Percentiles rank a stretch among this genome's conserved stretches.
Evolutionary conservation across 2,888 invertebrate genomes (phyloP).

Genomic region (Gonocerus acuteangulatus): DNA sequence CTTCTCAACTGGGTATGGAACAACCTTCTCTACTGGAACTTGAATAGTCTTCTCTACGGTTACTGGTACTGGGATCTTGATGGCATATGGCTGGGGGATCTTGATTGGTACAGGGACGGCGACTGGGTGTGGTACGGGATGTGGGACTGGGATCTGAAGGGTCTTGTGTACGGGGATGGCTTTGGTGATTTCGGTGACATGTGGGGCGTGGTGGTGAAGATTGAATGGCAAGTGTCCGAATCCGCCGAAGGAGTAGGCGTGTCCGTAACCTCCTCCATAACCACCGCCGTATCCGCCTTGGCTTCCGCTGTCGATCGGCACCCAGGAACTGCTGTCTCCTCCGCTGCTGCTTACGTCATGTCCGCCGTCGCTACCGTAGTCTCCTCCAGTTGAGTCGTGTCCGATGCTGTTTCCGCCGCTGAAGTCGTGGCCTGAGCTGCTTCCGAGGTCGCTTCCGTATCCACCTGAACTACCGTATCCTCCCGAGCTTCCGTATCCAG

Average conservation of each 20-base stretch:
- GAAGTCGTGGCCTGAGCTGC: background rate
- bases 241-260: slow-evolving; percentile 1
- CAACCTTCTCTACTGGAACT: slow-evolving; percentile 39
- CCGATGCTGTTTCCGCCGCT: background rate
- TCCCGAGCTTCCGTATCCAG: background rate
- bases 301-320: background rate
- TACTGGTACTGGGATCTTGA: slow-evolving; percentile 39
- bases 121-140: slow-evolving; percentile 35
- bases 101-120: slow-evolving; percentile 37
- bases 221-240: background rate
- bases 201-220: slow-evolving; percentile 23
- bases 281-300: slow-evolving; percentile 1
- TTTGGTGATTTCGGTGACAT: slow-evolving; percentile 30
- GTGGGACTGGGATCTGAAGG: slow-evolving; percentile 30
- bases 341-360: background rate
- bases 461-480: slow-evolving; percentile 2
- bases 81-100: slow-evolving; percentile 36
- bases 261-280: background rate
- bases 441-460: background rate
- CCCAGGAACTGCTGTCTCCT: slow-evolving; percentile 2
- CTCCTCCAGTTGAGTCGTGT: background rate
- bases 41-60: slow-evolving; percentile 39
- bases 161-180: slow-evolving; percentile 32
- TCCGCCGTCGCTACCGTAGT: background rate
- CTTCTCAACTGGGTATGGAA: slow-evolving; percentile 39